Percentiles rank a stretch among this genome's conserved stretches.
These are phyloP conservation scores for Campoplex nolae DNA, from an alignment of 2,888 invertebrate genomes.

Conservation along the genomic window DNA sequence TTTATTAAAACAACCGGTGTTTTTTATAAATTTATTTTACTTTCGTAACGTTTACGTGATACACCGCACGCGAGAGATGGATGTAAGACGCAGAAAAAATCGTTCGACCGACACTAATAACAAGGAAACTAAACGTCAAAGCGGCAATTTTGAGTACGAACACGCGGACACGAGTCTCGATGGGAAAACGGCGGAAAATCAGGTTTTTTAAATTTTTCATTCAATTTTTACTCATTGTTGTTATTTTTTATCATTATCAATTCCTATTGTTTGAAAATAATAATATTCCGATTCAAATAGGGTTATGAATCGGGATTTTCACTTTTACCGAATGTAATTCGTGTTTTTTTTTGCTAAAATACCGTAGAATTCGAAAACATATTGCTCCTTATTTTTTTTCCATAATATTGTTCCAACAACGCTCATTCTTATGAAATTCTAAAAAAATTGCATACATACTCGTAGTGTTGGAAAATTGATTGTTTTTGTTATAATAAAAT, in stretches of 20 bases:
- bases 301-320: not conserved
- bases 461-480: not conserved
- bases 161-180: slow-evolving; percentile 50
- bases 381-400: not conserved
- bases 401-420: not conserved
- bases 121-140: slow-evolving; percentile 69
- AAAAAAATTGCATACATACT: too few relatives aligned
- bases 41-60: not conserved
- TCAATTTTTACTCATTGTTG: not conserved
- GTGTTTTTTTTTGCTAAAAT: not conserved
- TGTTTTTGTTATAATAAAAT: not conserved
- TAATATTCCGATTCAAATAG: not conserved
- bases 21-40: slow-evolving; percentile 1
- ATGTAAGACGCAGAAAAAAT: slow-evolving; percentile 78
- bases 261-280: not conserved
- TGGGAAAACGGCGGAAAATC: slow-evolving; percentile 53
- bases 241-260: not conserved
- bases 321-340: not conserved
- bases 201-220: slow-evolving; percentile 48
- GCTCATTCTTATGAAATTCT: too few relatives aligned
- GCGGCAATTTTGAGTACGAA: slow-evolving; percentile 75
- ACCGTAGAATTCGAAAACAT: too few relatives aligned
- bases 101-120: slow-evolving; percentile 70
- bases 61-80: slow-evolving; percentile 72
- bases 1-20: not conserved